Base-by-base conservation (phyloP, 2,113 vertebrate genomes). In the Calidris pugnax region DNA sequence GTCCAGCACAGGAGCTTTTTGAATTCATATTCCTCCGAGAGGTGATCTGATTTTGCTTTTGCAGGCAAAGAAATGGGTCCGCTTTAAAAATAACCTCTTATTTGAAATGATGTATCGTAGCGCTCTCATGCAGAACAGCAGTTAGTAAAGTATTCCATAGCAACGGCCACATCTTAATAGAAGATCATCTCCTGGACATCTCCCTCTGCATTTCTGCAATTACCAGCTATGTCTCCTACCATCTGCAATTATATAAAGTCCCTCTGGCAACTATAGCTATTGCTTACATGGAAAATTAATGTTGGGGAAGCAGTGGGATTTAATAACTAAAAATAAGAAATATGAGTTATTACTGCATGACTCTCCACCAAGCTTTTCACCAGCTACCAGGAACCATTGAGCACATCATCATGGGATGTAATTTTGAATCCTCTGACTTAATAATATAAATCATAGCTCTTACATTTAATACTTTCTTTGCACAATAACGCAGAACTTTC, bases 271-370 rank as follows among this genome's bases (percentile, higher is more conserved):
- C 60, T 63, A 37, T n/a, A 94, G 78, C 79, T 89, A 94, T 94
- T 92, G 95, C 95, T 96, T 97, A 94, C 92, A 89, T 41, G 60
- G 91, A 97, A 97, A 94, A 96, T 92, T 94, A 97, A 95, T 86
- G 87, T 93, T 83, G 88, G 66, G 90, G 86, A 94, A 92, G 92
- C 88, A 85, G 84, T 8, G 39, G 80, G 83, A 93, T 88, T 91
- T 94, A 94, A 96, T 90, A 96, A 93, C 88, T 89, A 89, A 97
- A 90, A 92, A 79, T 85, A 92, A 93, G 83, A 93, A 90, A 91
- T 81, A 50, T 51, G 68, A 93, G 60, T 90, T 96, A 95, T 95
- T 85, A 89, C 60, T 86, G 47, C 50, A 71, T n/a, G 59, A 85
- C 37, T 79, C 64, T 77, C 71, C 33, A 66, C 59, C 82, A 83